Conservation (phyloP, 2,113 vertebrate genomes). For the Budorcas taxicolor region DNA sequence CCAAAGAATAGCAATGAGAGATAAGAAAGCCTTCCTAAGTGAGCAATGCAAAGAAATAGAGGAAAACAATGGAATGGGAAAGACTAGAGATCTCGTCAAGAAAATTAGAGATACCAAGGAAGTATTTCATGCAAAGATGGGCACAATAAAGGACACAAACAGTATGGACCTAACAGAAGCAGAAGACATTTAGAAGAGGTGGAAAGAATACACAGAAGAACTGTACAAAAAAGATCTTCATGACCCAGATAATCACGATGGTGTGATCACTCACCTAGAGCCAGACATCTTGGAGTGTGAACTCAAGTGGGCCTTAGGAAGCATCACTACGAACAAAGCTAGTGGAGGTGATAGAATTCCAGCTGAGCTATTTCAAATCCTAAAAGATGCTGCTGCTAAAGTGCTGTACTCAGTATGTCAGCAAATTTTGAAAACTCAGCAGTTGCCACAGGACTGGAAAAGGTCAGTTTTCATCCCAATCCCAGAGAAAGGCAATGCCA, state of each 20-base stretch:
- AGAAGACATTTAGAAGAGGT: not conserved
- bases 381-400: not conserved
- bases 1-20: not conserved
- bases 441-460: not conserved
- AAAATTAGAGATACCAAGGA: not conserved
- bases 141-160: not conserved
- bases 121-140: not conserved
- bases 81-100: not conserved
- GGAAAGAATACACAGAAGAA: not conserved
- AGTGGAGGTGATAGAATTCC: not conserved
- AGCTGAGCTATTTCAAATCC: not conserved
- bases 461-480: not conserved
- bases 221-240: not conserved
- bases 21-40: not conserved
- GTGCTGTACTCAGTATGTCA: not conserved
- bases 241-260: not conserved
- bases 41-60: not conserved
- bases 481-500: not conserved
- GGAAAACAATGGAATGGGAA: not conserved
- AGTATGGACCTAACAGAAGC: not conserved
- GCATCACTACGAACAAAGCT: not conserved
- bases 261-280: not conserved
- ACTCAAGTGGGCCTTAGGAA: not conserved
- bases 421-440: not conserved
- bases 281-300: not conserved